A percentile compares a stretch with the other conserved stretches of the same genome.
phyloP scores from a whole-genome alignment of 2,113 vertebrate species.

The Anseranas semipalmata region DNA sequence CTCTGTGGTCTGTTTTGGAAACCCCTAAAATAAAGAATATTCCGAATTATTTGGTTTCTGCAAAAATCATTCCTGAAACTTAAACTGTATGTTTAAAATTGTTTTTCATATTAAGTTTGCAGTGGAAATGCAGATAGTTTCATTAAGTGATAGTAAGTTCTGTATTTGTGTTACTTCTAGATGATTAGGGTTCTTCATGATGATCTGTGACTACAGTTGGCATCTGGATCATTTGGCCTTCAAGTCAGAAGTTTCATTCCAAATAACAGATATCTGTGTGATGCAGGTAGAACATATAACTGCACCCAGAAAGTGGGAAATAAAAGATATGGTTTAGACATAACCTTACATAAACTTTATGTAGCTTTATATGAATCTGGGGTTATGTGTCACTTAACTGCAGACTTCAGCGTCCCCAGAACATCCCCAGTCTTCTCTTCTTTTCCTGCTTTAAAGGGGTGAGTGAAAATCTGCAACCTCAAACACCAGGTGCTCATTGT shows the following conservation, averaged over 20 bases:
- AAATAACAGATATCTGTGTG: neutral
- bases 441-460: neutral
- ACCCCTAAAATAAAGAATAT: neutral
- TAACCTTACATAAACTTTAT: neutral
- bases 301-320: neutral
- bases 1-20: neutral
- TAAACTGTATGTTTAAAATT: neutral
- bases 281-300: neutral
- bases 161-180: neutral
- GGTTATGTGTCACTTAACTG: neutral
- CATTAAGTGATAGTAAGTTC: neutral
- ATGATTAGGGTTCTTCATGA: neutral
- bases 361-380: neutral
- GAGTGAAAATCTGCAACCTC: neutral
- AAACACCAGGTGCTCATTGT: fast-evolving
- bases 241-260: neutral
- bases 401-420: neutral
- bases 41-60: neutral
- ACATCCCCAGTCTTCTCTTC: neutral
- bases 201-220: neutral
- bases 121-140: neutral
- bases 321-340: neutral
- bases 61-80: neutral
- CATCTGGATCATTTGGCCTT: neutral
- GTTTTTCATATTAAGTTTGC: neutral